Evolutionary conservation across 2,888 invertebrate genomes (phyloP).

Genomic region (Agrotis exclamationis): DNA sequence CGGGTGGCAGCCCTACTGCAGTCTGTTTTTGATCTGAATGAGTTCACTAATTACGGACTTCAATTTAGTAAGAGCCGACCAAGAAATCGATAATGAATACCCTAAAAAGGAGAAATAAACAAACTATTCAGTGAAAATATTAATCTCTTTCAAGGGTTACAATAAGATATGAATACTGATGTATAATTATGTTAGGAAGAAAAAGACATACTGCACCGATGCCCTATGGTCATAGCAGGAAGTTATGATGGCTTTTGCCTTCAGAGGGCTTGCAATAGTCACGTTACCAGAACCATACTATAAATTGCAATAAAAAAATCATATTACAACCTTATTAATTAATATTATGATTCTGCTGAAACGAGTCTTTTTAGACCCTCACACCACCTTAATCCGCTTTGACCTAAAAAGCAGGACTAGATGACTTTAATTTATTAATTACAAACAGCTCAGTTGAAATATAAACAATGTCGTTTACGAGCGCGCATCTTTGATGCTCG

Average conservation of each 20-base stretch:
- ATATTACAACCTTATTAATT: no score
- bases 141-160: no score
- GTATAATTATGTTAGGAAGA: neutral
- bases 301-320: no score
- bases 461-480: slow-evolving; percentile 55
- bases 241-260: neutral
- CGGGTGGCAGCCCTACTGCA: no score
- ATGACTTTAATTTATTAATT: slow-evolving; percentile 28
- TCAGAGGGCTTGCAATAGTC: no score
- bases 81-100: neutral
- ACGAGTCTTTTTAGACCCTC: no score
- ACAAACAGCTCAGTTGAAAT: slow-evolving; percentile 29
- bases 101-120: neutral
- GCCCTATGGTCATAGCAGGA: neutral
- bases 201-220: neutral
- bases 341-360: no score
- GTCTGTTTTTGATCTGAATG: neutral
- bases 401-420: slow-evolving; percentile 6
- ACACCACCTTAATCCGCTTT: neutral
- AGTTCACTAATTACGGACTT: no score
- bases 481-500: slow-evolving; percentile 44
- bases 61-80: neutral
- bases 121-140: no score
- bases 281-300: no score
- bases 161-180: no score